Evolutionary conservation across 2,888 invertebrate genomes (phyloP).

Genomic region (Andrena marginata): DNA sequence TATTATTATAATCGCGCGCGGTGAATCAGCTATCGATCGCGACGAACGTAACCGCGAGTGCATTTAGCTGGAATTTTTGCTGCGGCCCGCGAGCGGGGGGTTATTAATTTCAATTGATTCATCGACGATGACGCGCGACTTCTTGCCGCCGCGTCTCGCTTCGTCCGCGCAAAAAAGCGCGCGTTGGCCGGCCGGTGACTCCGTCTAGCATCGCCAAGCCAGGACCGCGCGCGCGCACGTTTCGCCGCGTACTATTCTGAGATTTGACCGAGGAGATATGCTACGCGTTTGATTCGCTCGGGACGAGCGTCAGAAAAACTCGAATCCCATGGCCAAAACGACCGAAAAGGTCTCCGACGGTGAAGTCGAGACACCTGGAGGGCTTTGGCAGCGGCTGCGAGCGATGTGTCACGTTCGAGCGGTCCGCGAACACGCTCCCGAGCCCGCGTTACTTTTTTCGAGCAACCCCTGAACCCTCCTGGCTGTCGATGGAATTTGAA

Average conservation of each 20-base stretch:
- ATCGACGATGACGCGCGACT: constrained; percentile 14
- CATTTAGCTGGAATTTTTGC: not conserved
- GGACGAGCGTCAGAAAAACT: constrained; percentile 7
- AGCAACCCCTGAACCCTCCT: not conserved
- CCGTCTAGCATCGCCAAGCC: constrained; percentile 17
- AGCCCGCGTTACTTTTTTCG: not conserved
- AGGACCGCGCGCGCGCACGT: constrained; percentile 17
- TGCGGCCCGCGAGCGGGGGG: not conserved
- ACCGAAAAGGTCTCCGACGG: not conserved
- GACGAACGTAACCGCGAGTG: not conserved
- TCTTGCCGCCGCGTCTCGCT: not conserved
- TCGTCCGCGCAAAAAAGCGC: not conserved
- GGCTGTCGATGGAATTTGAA: not conserved
- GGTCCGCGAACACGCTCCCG: not conserved
- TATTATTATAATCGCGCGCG: too few species aligned
- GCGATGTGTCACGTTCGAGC: not conserved
- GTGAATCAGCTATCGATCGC: constrained; percentile 16
- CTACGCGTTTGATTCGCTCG: constrained; percentile 17
- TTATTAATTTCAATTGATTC: constrained; percentile 47
- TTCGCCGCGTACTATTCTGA: constrained; percentile 53
- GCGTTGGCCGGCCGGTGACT: not conserved
- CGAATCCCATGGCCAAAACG: not conserved
- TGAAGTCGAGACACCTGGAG: not conserved
- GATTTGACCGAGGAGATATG: constrained; percentile 65
- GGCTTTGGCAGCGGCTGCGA: not conserved